Percentiles rank a stretch among this genome's conserved stretches.
Conservation (phyloP, 1,140 invertebrate genomes). For the Monochamus saltuarius region DNA sequence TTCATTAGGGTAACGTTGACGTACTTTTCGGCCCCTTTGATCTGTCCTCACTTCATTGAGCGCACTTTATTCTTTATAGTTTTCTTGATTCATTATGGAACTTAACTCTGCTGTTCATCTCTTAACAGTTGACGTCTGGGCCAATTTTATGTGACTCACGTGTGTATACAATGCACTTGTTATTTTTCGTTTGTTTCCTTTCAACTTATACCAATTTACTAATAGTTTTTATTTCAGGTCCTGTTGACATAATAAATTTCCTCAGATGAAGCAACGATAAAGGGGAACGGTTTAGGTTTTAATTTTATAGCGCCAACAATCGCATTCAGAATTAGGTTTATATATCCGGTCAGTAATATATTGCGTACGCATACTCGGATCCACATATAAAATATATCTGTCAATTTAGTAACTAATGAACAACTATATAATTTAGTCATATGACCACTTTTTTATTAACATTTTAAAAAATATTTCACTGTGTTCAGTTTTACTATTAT, state of each 20-base stretch:
- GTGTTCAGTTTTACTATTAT: too few species aligned
- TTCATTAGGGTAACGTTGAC: slow-evolving; percentile 35
- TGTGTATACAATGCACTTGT: slow-evolving; percentile 40
- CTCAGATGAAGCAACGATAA: too few species aligned
- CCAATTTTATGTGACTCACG: slow-evolving; percentile 44
- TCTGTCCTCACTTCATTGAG: slow-evolving; percentile 41
- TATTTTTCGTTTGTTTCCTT: slow-evolving; percentile 18
- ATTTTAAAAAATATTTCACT: too few species aligned
- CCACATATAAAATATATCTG: too few species aligned
- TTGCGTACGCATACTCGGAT: too few species aligned
- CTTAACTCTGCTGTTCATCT: slow-evolving; percentile 39
- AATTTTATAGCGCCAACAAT: too few species aligned
- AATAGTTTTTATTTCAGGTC: slow-evolving; percentile 3
- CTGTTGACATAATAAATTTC: slow-evolving; percentile 1
- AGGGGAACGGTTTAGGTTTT: too few species aligned
- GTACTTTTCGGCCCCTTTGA: slow-evolving; percentile 39
- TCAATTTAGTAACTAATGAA: too few species aligned
- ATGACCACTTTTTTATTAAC: too few species aligned
- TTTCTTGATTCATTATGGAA: slow-evolving; percentile 42
- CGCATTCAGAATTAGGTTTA: too few species aligned
- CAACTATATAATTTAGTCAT: too few species aligned
- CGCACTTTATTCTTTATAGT: slow-evolving; percentile 43
- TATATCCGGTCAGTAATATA: too few species aligned
- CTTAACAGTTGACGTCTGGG: slow-evolving; percentile 41
- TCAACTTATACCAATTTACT: slow-evolving; percentile 14